Base-by-base conservation (phyloP, 35 echinoderm and acorn worm species). In the Antedon bifida region DNA sequence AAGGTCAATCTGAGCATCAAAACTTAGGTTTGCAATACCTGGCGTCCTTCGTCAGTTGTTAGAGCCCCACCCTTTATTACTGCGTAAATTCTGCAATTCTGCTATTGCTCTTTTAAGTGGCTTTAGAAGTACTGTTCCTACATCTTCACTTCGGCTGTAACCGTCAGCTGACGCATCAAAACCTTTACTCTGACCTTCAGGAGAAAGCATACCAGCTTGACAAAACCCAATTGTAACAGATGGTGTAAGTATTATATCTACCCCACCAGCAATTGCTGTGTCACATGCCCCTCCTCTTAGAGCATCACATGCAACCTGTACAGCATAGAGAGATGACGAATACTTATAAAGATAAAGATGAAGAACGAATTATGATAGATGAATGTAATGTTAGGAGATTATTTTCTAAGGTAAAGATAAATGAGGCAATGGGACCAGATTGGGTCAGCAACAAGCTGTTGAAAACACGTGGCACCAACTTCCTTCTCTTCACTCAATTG, bases 241-340 rank as follows among this genome's bases (percentile, higher is more conserved):
- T 10, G 90, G 85, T 31, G 36, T 31, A 26, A 91, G 90, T 19
- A 88, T 39, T 7, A 87, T 79, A 73, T 92, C 88, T 17, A 88
- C 85, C 0, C 90, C 90, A 2, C 90, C 90, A 13, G 90, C 90
- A 31, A 92, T 36, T 64, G 90, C 90, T 34, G 88, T 84, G 28
- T 77, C 14, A 79, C 82, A 84, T 4, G 36, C 74, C 10, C 56
- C 78, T 21, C 77, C 75, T 56, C 78, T 89, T 0, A 84, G 39
- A 33, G 82, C 87, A 10, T 84, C 82, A 78, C 87, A 89, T n/a
- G 87, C 87, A 55, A 84, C 16, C 26, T 78, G 56, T 44, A 89
- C 78, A 14, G 82, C 76, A 35, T 84, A 89, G 1, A 89, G 82
- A 10, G 87, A 89, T 0, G 87, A 89, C 12, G 87, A 89, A n/a